Conservation (phyloP, 1,140 invertebrate genomes). For the Formica exsecta region DNA sequence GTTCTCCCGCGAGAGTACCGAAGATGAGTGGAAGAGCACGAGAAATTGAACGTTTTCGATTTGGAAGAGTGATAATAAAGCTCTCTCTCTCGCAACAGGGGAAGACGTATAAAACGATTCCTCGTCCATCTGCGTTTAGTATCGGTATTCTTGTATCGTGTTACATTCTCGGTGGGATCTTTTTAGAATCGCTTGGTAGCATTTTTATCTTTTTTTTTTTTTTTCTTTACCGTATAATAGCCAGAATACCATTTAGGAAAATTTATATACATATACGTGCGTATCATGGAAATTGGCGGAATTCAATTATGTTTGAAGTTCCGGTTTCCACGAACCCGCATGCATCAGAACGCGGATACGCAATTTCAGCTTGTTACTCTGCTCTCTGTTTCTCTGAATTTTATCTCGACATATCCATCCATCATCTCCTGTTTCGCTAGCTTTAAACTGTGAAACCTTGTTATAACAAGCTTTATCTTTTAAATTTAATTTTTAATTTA, state of each 20-base stretch:
- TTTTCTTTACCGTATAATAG: background rate
- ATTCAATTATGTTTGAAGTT: slow-evolving; percentile 34
- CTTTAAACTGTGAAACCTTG: background rate
- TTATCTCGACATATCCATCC: slow-evolving; percentile 21
- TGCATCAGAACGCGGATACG: background rate
- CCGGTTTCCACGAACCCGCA: background rate
- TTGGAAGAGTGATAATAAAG: slow-evolving; percentile 22
- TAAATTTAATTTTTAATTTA: slow-evolving; percentile 31
- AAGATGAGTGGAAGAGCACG: slow-evolving; percentile 76
- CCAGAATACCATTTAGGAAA: background rate
- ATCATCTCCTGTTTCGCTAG: background rate
- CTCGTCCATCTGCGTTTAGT: slow-evolving; percentile 1
- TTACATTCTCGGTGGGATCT: background rate
- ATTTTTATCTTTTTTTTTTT: background rate
- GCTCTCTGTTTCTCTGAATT: slow-evolving; percentile 7
- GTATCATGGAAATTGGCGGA: background rate
- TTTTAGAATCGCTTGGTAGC: background rate
- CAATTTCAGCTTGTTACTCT: slow-evolving; percentile 9
- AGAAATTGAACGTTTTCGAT: slow-evolving; percentile 51
- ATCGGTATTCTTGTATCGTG: background rate
- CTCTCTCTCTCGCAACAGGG: background rate
- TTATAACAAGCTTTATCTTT: slow-evolving; percentile 16
- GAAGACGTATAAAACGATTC: slow-evolving; percentile 5
- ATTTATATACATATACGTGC: background rate
- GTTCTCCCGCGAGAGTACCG: slow-evolving; percentile 80